Evolutionary conservation across 2,888 invertebrate genomes (phyloP), one percentile per base, ranked within the genome.

Genomic region (Limnephilus auricula): DNA sequence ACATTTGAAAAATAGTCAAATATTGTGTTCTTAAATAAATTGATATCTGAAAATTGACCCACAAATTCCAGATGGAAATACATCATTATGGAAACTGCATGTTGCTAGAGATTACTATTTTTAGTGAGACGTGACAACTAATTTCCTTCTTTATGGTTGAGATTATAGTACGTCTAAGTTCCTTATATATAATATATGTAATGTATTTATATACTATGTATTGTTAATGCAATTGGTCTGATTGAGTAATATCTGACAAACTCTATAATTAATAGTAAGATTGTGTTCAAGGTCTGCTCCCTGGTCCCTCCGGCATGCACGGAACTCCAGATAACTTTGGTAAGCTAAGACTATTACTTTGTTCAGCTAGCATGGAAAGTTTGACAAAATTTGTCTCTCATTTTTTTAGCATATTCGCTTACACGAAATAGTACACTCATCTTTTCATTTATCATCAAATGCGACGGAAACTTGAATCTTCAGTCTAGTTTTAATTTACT

Each of bases 261-360:
- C 34, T 85, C 25, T 85, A 85, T 86, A 50, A 86, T 86, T 86
- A 50, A 86, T 86, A n/a, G 13, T 78, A 88, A 88, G 87, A 34
- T 88, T 88, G 87, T 88, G 78, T 88, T 88, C 95, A 97, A 96
- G 98, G 98, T 94, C 96, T 98, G 94, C 96, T 98, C 94, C 98
- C 98, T 93, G 98, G 98, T 94, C 98, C 98, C 79, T 98, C 98
- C 93, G 98, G 98, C 94, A 97, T 98, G 95, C 98, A 97, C 94
- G 97, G 96, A 94, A 96, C 96, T 92, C 95, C 98, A 95, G 97
- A 97, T 95, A 98, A 97, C 95, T 98, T 98, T 96, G 98, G 98
- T 98, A 95, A 97, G 97, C 97, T 93, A 40, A 86, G 30, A 12
- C 30, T 37, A 34, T 83, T 86, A 93, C 18, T 45, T 45, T 78